Evolutionary conservation across 1,140 invertebrate genomes (phyloP), one percentile per base, ranked within the genome.

Genomic region (Camponotus pennsylvanicus): DNA sequence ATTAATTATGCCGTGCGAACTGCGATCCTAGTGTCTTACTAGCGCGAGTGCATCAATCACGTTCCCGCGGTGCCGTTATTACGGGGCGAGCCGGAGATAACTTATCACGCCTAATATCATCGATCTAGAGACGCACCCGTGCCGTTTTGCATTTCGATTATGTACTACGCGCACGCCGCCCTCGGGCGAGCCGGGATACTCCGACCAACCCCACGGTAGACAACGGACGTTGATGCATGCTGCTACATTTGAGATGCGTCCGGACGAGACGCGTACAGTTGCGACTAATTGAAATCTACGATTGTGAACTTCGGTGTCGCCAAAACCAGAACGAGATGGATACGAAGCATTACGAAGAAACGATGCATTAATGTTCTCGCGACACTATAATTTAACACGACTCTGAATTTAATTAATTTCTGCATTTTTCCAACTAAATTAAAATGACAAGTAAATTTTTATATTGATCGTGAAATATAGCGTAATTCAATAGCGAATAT

Each of bases 251-350:
- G 77, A 82, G 63, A 64, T 70, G 89, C 66, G 34, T 40, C 27
- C 40, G 49, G 34, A 13, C 49, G 66, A 78, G 52, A 9, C 49
- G 49, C 11, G 11, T 13, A 49, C 61, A 34, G 70, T 32, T 15
- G 45, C 49, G 71, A 34, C 91, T 94, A 94, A 95, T 95, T 94
- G 93, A 93, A 94, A 94, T 94, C 93, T 94, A 94, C 88, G 93
- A 94, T 90, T 94, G 92, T 92, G 91, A 92, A 90, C 90, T 89
- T 93, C 40, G 52, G 63, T 57, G 73, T 75, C 73, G 55, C 64
- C 40, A 27, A 52, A 66, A 18, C 64, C 40, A 27, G 45, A 66
- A 18, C 32, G 73, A 61, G 70, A 57, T 49, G 63, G 69, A 5
- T 45, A 5, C 64, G 21, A 61, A 21, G 49, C 59, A 21, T 80